Evolutionary conservation across 2,888 invertebrate species (phyloP).

Genomic region (Caenorhabditis uteleia): DNA sequence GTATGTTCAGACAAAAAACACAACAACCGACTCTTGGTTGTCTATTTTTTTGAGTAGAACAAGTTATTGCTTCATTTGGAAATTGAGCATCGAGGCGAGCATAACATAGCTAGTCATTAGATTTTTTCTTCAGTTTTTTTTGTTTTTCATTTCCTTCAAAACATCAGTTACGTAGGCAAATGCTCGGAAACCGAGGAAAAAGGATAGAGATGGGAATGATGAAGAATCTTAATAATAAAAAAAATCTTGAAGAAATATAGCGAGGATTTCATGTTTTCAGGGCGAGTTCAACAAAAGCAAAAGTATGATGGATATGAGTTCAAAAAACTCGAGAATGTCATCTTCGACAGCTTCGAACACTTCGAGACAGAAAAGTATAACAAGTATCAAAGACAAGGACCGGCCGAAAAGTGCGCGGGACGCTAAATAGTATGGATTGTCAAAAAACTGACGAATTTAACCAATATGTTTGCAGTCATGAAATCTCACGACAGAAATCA

Average conservation of each 20-base stretch:
- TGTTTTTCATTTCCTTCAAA: too few species aligned
- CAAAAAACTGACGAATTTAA: too few species aligned
- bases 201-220: too few species aligned
- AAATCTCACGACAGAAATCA: conserved; percentile 45
- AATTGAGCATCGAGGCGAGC: too few species aligned
- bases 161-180: background rate
- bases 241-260: too few species aligned
- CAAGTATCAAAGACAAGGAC: conserved; percentile 34
- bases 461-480: conserved; percentile 23
- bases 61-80: too few species aligned
- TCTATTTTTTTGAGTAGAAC: too few species aligned
- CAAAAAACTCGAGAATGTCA: conserved; percentile 20
- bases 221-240: too few species aligned
- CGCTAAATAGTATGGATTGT: conserved; percentile 9
- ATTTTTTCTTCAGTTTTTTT: background rate
- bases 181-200: too few species aligned
- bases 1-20: too few species aligned
- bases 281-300: conserved; percentile 38
- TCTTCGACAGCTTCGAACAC: conserved; percentile 23
- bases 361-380: conserved; percentile 36
- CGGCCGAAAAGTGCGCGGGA: conserved; percentile 31
- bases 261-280: conserved; percentile 11
- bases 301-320: conserved; percentile 43
- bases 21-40: too few species aligned
- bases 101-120: too few species aligned